phyloP scores from a whole-genome alignment of 1,140 invertebrate genomes.

The Heliconius himera region DNA sequence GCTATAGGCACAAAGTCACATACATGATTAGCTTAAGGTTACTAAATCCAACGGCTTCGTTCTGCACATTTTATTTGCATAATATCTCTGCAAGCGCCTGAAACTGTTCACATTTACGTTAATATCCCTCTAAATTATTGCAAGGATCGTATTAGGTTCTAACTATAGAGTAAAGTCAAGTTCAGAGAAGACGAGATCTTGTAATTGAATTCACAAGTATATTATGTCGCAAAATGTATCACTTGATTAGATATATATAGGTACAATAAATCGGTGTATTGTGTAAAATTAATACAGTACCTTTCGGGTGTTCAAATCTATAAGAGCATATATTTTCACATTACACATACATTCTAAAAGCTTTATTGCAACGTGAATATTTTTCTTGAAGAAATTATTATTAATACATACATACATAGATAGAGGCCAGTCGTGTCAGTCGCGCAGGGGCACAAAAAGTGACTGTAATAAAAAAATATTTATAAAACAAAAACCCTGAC shows the following conservation, averaged over 20 bases:
- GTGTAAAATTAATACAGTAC: too few species aligned
- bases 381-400: too few species aligned
- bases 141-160: conserved; percentile 14
- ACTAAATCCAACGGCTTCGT: conserved; percentile 30
- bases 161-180: conserved; percentile 5
- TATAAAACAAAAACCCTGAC: too few species aligned
- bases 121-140: conserved; percentile 30
- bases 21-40: conserved; percentile 29
- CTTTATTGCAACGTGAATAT: too few species aligned
- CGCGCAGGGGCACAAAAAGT: too few species aligned
- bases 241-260: neutral
- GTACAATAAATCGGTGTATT: too few species aligned
- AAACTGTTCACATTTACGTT: conserved; percentile 33
- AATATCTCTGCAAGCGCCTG: conserved; percentile 28
- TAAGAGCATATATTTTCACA: too few species aligned
- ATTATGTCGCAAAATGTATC: neutral
- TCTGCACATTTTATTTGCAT: conserved; percentile 38
- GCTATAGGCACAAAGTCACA: conserved; percentile 9
- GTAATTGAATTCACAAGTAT: conserved; percentile 9
- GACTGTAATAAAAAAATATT: too few species aligned
- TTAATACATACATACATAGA: too few species aligned
- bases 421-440: too few species aligned
- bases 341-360: too few species aligned
- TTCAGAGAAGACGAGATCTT: neutral
- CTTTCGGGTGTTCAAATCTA: too few species aligned